Conservation (phyloP, 2,113 vertebrate species). For the Xerus inauris region DNA sequence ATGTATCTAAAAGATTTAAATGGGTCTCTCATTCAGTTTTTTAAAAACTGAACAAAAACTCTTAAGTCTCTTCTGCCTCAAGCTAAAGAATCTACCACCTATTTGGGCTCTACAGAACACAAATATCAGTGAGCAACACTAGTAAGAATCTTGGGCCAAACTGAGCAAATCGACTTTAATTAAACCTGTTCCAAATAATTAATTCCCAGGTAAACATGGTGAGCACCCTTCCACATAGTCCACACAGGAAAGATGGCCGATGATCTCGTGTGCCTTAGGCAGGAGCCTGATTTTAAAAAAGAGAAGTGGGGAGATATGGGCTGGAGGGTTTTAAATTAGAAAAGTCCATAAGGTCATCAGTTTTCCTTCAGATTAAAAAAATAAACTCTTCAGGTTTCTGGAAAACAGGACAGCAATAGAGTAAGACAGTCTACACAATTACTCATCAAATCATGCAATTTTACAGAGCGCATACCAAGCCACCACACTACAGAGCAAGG, state of each 20-base stretch:
- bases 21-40: background rate
- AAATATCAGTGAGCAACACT: background rate
- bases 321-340: background rate
- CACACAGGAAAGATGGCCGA: background rate
- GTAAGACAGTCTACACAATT: background rate
- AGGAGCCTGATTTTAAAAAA: background rate
- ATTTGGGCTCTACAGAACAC: background rate
- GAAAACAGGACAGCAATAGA: background rate
- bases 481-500: background rate
- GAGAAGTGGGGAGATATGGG: background rate
- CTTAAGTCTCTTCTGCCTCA: background rate
- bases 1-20: constrained; percentile 19
- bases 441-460: background rate
- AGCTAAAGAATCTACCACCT: background rate
- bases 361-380: background rate
- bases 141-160: background rate
- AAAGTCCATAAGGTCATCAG: background rate
- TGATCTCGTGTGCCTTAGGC: background rate
- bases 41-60: background rate
- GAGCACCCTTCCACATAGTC: background rate
- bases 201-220: background rate
- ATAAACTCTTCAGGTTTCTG: background rate
- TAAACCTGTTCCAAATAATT: background rate
- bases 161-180: background rate
- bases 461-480: background rate